Base-by-base conservation (phyloP, 2,888 invertebrate genomes). In the Drosophila peninsularis region DNA sequence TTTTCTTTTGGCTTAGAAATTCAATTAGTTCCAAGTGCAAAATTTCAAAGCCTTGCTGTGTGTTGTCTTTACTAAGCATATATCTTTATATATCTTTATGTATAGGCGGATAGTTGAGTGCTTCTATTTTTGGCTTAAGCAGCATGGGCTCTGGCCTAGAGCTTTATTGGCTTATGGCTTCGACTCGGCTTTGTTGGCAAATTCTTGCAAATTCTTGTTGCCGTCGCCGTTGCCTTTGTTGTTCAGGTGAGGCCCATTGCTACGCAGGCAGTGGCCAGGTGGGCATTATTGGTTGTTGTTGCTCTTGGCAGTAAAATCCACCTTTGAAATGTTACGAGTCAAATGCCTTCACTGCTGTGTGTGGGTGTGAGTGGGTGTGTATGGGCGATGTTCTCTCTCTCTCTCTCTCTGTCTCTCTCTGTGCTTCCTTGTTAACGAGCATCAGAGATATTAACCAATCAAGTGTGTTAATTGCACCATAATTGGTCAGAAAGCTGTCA, bases 401-500 rank as follows among this genome's bases (percentile, higher is more conserved):
- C 11, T 17, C 19, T 32, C 11, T 36, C n/a, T 7, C 7, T 34
- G 32, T 36, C 36, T 0, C 14, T 7, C 2, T 34, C 27, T 14
- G 14, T 30, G 45, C 5, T 37, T 9, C 5, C 52, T 36, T 49
- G 55, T 49, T 34, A 69, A 53, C 24, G 65, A 17, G 67, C 64
- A 52, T 65, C 62, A 52, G 62, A 75, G 71, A 64, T 64, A 62
- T 85, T 78, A 66, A 56, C 69, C 85, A 85, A 89, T 90, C 90
- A 84, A 73, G 76, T 87, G 85, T 81, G 84, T 80, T 86, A 86
- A 86, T 86, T 86, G 85, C 82, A 71, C 88, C 89, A 75, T 83
- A 90, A 86, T 89, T 88, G 85, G 90, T 71, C 89, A 90, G 84
- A 64, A 75, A 84, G 72, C 58, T 80, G 80, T 69, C 83, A 82